Evolutionary conservation across 1,140 invertebrate species (phyloP).

Genomic region (Brachionus plicatilis): DNA sequence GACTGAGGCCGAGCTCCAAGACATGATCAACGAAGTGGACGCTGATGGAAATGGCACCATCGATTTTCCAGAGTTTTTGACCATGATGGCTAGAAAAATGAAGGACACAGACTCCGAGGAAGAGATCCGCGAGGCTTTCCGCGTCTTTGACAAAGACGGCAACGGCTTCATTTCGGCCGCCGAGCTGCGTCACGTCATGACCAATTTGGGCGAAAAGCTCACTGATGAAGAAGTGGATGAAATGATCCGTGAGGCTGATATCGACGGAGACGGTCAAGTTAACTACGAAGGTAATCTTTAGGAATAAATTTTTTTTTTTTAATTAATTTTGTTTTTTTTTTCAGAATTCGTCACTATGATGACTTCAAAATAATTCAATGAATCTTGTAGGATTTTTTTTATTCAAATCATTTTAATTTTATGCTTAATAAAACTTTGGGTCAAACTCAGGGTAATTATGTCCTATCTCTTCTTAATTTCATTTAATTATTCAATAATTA

Average conservation of each 20-base stretch:
- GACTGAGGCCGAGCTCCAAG: conserved; percentile 96
- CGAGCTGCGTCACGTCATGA: conserved; percentile 87
- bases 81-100: conserved; percentile 99
- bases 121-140: conserved; percentile 59
- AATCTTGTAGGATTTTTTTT: not conserved
- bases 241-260: conserved; percentile 84
- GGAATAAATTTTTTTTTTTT: not conserved
- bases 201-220: conserved; percentile 81
- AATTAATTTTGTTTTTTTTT: not conserved
- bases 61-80: conserved; percentile 94
- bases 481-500: not conserved
- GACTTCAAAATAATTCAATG: conserved; percentile 83
- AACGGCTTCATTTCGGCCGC: conserved; percentile 81
- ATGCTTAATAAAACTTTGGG: not conserved
- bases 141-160: conserved; percentile 83
- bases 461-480: not conserved
- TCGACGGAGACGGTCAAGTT: conserved; percentile 67
- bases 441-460: conserved; percentile 16
- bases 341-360: conserved; percentile 95
- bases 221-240: conserved; percentile 84
- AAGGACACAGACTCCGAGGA: conserved; percentile 96
- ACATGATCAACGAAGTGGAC: conserved; percentile 99
- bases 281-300: conserved; percentile 45
- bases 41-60: conserved; percentile 97
- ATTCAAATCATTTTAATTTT: conserved; percentile 19